A percentile compares a stretch with the other conserved stretches of the same genome.
phyloP scores from a whole-genome alignment of 2,888 invertebrate species.

The Shargacucullia verbasci region DNA sequence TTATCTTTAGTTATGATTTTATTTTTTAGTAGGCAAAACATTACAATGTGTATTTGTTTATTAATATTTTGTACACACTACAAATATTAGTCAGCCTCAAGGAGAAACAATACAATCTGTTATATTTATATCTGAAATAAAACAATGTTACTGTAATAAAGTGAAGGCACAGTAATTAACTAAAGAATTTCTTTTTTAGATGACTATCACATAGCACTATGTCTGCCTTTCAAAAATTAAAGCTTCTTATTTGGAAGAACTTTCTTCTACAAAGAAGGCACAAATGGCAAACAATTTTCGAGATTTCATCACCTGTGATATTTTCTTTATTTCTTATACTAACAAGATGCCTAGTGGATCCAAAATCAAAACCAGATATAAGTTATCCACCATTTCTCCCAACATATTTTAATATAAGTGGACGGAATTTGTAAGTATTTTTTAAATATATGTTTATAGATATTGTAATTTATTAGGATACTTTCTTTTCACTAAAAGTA shows the following conservation, averaged over 20 bases:
- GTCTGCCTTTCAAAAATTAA: slow-evolving; percentile 89
- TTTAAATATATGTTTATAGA: not conserved
- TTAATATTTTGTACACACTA: too few species aligned
- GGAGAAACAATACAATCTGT: too few species aligned
- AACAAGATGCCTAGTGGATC: slow-evolving; percentile 91
- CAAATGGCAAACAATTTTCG: slow-evolving; percentile 92
- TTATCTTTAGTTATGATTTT: too few species aligned
- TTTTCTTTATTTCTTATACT: slow-evolving; percentile 92
- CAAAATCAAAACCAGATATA: slow-evolving; percentile 83
- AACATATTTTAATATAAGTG: slow-evolving; percentile 81
- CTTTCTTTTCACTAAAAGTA: not conserved
- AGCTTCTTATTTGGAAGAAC: slow-evolving; percentile 95
- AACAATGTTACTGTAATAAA: too few species aligned
- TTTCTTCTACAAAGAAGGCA: slow-evolving; percentile 93
- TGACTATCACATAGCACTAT: slow-evolving; percentile 63
- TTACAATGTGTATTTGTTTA: too few species aligned
- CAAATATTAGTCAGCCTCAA: too few species aligned
- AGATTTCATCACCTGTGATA: slow-evolving; percentile 92
- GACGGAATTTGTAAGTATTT: slow-evolving; percentile 77
- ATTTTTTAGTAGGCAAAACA: too few species aligned
- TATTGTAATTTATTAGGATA: too few species aligned
- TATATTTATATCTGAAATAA: too few species aligned
- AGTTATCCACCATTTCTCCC: slow-evolving; percentile 78
- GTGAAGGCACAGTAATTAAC: not conserved
- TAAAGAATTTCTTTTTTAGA: slow-evolving; percentile 26